Percentiles rank a stretch among this genome's conserved stretches.
Conservation (phyloP, 2,797 vertebrate species). For the Syngnathus rostellatus region DNA sequence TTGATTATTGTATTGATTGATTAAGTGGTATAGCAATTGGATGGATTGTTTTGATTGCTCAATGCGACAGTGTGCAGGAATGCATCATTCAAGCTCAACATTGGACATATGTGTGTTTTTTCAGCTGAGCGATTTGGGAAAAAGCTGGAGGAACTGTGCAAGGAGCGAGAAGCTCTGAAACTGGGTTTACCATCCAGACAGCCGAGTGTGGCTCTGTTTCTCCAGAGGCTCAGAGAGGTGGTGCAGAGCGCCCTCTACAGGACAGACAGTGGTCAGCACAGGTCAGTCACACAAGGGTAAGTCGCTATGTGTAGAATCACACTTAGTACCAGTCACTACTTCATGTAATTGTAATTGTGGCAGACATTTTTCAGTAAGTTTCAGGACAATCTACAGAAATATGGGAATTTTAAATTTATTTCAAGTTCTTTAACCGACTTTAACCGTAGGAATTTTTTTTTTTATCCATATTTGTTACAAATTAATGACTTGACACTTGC, state of each 20-base stretch:
- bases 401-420: no score
- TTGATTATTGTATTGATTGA: no score
- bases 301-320: not conserved
- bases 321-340: not conserved
- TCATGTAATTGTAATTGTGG: not conserved
- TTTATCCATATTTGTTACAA: no score
- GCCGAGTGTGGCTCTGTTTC: slow-evolving; percentile 69
- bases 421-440: no score
- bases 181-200: slow-evolving; percentile 79
- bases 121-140: slow-evolving; percentile 75
- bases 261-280: slow-evolving; percentile 34
- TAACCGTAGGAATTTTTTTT: no score
- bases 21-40: not conserved
- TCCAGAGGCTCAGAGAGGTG: slow-evolving; percentile 66
- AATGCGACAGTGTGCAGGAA: not conserved
- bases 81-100: not conserved
- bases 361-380: not conserved
- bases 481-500: no score
- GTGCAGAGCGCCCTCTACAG: slow-evolving; percentile 62
- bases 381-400: not conserved
- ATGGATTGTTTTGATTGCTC: not conserved
- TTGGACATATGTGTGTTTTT: slow-evolving; percentile 20
- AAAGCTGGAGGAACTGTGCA: slow-evolving; percentile 77
- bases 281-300: slow-evolving; percentile 38
- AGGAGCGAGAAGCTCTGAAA: slow-evolving; percentile 64